These are phyloP conservation scores for Sprattus sprattus DNA, from an alignment of 2,113 vertebrate genomes.

Conservation along the genomic window DNA sequence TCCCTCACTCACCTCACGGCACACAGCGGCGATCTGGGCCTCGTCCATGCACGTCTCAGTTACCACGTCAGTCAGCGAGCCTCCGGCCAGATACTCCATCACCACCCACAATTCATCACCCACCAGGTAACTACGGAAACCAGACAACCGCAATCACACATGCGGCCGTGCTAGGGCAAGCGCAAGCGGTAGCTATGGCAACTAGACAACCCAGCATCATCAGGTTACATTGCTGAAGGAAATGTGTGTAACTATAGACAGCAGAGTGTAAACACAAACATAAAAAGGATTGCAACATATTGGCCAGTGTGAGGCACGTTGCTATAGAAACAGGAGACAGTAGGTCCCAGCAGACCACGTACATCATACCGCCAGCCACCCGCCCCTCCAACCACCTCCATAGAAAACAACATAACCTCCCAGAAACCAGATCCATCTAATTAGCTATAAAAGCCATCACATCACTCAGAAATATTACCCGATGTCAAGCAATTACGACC, in stretches of 20 bases:
- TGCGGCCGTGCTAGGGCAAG: not conserved
- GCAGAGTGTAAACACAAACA: constrained; percentile 9
- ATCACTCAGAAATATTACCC: not conserved
- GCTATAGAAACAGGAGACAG: constrained; percentile 30
- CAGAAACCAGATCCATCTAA: not conserved
- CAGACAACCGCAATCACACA: constrained; percentile 28
- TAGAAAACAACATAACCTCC: not conserved
- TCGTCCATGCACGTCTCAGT: constrained; percentile 98
- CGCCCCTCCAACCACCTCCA: not conserved
- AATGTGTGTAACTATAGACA: constrained; percentile 49
- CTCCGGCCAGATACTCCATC: constrained; percentile 97
- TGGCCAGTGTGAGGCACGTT: constrained; percentile 6
- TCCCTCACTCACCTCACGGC: constrained; percentile 80
- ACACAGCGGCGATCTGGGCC: constrained; percentile 95
- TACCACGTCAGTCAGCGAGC: constrained; percentile 92
- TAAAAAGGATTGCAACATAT: constrained; percentile 10
- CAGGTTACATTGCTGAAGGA: constrained; percentile 23
- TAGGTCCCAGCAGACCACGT: not conserved
- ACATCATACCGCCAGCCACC: not conserved
- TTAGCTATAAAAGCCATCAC: not conserved
- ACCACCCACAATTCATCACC: constrained; percentile 98
- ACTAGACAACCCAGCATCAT: not conserved
- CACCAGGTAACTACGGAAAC: constrained; percentile 85
- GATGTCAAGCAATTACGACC: not conserved
- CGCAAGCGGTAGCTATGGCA: constrained; percentile 11